Percentiles rank a stretch among this genome's conserved stretches.
These are phyloP conservation scores for Apamea sordens DNA, from an alignment of 2,888 invertebrate species.

Conservation along the genomic window DNA sequence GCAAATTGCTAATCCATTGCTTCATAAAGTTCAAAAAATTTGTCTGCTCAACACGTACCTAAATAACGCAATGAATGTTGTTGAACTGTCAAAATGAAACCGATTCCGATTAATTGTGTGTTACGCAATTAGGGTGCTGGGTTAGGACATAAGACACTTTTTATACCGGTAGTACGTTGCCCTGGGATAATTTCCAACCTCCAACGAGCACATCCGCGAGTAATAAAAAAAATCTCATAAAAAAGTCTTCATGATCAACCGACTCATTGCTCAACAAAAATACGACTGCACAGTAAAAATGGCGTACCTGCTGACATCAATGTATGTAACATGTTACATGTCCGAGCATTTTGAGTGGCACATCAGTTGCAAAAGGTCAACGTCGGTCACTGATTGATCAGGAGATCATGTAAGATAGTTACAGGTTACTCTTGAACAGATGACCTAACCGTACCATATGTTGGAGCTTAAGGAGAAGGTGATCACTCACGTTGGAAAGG, in stretches of 20 bases:
- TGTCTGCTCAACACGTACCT: no score
- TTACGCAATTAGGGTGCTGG: no score
- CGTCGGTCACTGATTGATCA: slow-evolving; percentile 23
- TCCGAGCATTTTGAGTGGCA: slow-evolving; percentile 45
- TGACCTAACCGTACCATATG: background rate
- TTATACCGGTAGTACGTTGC: no score
- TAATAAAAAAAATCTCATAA: background rate
- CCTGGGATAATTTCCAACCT: background rate
- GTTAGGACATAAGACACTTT: background rate
- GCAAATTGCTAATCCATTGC: no score
- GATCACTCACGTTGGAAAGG: background rate
- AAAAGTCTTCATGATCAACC: slow-evolving; percentile 11
- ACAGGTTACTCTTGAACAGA: slow-evolving; percentile 24
- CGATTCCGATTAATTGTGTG: no score
- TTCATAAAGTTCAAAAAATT: no score
- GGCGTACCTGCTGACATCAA: slow-evolving; percentile 52
- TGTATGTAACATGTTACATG: slow-evolving; percentile 46
- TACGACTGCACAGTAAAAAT: slow-evolving; percentile 49
- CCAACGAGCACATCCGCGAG: no score
- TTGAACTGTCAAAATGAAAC: no score
- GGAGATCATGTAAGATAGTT: slow-evolving; percentile 25
- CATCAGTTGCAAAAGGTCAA: slow-evolving; percentile 54
- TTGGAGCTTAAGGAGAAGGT: background rate
- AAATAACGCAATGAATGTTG: no score
- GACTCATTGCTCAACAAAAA: slow-evolving; percentile 49